These are phyloP conservation scores for Oreochromis spilurus DNA, from an alignment of 2,113 vertebrate genomes.

Conservation along the genomic window DNA sequence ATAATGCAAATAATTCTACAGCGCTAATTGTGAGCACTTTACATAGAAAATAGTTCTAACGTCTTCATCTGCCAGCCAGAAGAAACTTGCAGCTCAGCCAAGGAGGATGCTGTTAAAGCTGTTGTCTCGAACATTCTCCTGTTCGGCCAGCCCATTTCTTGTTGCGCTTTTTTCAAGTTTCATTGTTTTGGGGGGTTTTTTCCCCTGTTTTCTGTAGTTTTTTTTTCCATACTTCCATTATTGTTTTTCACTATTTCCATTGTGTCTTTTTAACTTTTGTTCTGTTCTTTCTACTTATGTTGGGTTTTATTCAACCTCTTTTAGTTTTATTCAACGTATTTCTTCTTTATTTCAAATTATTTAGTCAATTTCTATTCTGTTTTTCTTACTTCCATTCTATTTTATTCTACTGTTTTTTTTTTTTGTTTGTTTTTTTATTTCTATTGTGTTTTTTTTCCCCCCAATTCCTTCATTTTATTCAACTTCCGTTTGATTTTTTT, in stretches of 20 bases:
- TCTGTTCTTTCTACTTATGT: fast-evolving
- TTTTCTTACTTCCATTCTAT: not conserved
- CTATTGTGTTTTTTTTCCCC: fast-evolving
- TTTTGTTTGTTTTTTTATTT: not conserved
- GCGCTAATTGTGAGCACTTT: not conserved
- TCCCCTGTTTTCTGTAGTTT: not conserved
- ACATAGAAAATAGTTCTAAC: not conserved
- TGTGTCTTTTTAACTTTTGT: not conserved
- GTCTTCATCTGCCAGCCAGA: fast-evolving
- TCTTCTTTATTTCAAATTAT: not conserved
- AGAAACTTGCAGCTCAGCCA: not conserved
- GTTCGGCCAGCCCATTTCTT: fast-evolving
- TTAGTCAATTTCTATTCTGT: not conserved
- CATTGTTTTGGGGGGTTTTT: not conserved
- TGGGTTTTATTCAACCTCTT: not conserved
- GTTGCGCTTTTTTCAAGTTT: not conserved
- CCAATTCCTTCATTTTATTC: not conserved
- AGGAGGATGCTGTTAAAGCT: not conserved
- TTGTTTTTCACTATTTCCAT: not conserved
- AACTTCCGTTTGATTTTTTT: no score
- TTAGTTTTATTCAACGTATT: not conserved
- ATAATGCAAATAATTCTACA: not conserved
- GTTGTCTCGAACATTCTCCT: fast-evolving
- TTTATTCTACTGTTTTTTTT: not conserved
- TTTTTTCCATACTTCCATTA: not conserved